These are phyloP conservation scores for Salvelinus sp. DNA, from an alignment of 2,113 vertebrate genomes.

Conservation along the genomic window DNA sequence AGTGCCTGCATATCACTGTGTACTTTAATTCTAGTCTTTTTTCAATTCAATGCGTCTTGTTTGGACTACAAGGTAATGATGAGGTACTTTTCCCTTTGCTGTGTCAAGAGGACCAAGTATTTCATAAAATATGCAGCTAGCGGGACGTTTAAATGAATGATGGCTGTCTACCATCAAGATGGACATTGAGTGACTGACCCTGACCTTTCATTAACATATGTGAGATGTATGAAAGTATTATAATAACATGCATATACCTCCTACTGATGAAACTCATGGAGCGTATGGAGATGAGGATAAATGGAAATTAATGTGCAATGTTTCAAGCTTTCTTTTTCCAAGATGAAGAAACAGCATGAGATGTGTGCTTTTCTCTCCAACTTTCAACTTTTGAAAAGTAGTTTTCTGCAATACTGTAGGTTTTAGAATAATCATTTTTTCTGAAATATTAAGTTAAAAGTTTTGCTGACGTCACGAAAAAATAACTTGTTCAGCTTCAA, in stretches of 20 bases:
- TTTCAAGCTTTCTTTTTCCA: not conserved
- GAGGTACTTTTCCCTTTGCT: not conserved
- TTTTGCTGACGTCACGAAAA: not conserved
- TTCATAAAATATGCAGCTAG: not conserved
- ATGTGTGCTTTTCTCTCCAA: not conserved
- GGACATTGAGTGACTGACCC: constrained; percentile 11
- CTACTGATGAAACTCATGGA: not conserved
- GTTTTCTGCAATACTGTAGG: not conserved
- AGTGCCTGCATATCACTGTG: too few relatives aligned
- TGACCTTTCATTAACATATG: constrained; percentile 17
- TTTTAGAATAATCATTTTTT: not conserved
- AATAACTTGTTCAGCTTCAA: not conserved
- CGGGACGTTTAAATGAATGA: constrained; percentile 6
- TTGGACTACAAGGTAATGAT: not conserved
- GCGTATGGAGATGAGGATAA: not conserved
- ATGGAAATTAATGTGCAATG: not conserved
- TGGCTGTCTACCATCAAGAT: constrained; percentile 18
- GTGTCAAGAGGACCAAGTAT: constrained; percentile 1
- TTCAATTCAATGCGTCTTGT: not conserved
- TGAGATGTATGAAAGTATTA: constrained; percentile 1
- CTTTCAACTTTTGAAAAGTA: not conserved
- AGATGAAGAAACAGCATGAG: not conserved
- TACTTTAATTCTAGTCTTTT: not conserved
- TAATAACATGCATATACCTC: not conserved
- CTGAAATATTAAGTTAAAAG: not conserved